Conservation (phyloP, 2,888 invertebrate genomes). For the Andrena marginata region DNA sequence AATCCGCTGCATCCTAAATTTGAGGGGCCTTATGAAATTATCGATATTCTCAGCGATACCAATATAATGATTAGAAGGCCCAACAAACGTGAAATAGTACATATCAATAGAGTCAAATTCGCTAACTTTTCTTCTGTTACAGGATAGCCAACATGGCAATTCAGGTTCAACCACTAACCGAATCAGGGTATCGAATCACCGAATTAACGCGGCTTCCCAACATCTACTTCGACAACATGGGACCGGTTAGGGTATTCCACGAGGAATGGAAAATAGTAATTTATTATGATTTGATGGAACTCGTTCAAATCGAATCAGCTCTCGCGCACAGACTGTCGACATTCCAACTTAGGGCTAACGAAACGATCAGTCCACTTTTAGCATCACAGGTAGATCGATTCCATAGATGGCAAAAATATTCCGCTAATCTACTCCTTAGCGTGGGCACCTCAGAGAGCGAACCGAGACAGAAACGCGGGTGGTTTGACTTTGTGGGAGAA, state of each 20-base stretch:
- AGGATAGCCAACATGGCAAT: neutral
- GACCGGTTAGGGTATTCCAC: neutral
- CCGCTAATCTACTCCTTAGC: no score
- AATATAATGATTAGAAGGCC: neutral
- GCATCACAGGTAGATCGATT: no score
- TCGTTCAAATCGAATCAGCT: neutral
- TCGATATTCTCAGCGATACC: neutral
- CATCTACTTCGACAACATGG: slow-evolving; percentile 5
- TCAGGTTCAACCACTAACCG: neutral
- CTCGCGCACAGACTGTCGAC: no score
- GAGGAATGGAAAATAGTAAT: neutral
- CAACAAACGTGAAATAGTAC: neutral
- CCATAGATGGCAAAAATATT: no score
- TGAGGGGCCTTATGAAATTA: slow-evolving; percentile 9
- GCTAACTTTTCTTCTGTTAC: neutral
- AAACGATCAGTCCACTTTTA: no score
- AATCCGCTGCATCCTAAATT: neutral
- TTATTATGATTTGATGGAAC: neutral
- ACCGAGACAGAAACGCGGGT: no score
- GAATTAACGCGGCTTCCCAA: neutral
- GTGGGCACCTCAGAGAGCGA: no score
- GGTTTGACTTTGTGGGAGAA: no score
- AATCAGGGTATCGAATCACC: neutral
- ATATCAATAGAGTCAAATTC: neutral
- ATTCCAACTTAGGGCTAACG: no score